These are phyloP conservation scores for Leptopilina boulardi DNA, from an alignment of 1,140 invertebrate genomes.

Conservation along the genomic window DNA sequence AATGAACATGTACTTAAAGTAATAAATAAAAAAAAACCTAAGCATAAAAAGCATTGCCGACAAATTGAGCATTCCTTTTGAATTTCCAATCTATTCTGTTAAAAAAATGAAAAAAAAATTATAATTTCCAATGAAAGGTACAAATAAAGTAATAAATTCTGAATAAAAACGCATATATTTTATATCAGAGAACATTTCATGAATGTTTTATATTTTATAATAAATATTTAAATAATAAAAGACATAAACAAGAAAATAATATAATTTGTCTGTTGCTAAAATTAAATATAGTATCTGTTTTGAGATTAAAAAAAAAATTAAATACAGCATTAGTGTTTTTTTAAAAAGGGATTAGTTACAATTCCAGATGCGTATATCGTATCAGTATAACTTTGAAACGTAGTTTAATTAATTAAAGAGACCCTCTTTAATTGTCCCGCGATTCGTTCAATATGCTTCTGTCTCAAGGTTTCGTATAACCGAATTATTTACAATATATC, in stretches of 20 bases:
- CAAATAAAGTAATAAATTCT: background rate
- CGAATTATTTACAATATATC: background rate
- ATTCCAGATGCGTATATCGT: background rate
- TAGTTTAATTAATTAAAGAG: background rate
- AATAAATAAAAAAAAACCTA: background rate
- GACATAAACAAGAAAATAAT: too few species aligned
- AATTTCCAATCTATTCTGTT: background rate
- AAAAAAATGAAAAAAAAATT: background rate
- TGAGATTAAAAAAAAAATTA: too few species aligned
- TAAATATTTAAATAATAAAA: too few species aligned
- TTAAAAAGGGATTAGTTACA: background rate
- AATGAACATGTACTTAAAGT: background rate
- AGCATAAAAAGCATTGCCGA: background rate
- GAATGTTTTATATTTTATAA: too few species aligned
- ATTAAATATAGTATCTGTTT: too few species aligned
- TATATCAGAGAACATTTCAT: too few species aligned
- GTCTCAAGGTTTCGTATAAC: background rate
- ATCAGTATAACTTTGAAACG: background rate
- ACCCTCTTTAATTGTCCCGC: background rate
- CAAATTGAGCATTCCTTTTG: background rate
- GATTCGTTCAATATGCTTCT: background rate
- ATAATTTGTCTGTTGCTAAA: too few species aligned
- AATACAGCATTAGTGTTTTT: background rate
- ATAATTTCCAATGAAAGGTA: background rate
- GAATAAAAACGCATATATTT: too few species aligned